Conservation (phyloP, 2,113 vertebrate species). For the Entomyzon cyanotis region DNA sequence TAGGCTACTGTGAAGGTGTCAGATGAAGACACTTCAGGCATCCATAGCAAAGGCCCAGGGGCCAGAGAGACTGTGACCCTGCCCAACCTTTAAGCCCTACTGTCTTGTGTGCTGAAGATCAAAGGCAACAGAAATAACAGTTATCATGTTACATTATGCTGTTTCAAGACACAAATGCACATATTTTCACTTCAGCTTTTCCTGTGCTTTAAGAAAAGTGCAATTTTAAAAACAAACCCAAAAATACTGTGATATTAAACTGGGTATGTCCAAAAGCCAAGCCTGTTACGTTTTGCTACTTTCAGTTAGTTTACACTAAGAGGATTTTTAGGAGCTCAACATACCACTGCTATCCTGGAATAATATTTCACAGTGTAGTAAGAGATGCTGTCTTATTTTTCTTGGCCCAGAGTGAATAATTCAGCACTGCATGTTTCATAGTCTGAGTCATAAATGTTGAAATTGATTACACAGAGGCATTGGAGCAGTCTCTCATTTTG, state of each 20-base stretch:
- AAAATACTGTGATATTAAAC: neutral
- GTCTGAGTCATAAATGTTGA: conserved; percentile 32
- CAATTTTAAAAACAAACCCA: neutral
- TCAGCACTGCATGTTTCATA: neutral
- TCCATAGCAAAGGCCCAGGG: neutral
- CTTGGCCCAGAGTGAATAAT: neutral
- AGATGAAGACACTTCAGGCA: neutral
- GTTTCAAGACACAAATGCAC: neutral
- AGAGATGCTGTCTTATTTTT: neutral
- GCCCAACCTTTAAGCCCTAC: neutral
- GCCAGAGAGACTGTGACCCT: neutral
- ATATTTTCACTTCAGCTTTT: neutral
- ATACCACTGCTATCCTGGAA: neutral
- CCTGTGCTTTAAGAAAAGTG: neutral
- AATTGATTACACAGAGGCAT: neutral
- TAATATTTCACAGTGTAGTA: neutral
- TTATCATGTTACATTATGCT: neutral
- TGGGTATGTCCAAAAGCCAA: neutral
- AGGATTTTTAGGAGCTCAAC: conserved; percentile 1
- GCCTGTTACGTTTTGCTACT: neutral
- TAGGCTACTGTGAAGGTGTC: neutral
- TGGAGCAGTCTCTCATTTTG: neutral
- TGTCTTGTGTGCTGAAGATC: neutral
- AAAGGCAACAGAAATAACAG: neutral
- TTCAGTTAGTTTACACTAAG: neutral